Base-by-base conservation (phyloP, 2,797 vertebrate species). In the Phoeniculus purpureus region DNA sequence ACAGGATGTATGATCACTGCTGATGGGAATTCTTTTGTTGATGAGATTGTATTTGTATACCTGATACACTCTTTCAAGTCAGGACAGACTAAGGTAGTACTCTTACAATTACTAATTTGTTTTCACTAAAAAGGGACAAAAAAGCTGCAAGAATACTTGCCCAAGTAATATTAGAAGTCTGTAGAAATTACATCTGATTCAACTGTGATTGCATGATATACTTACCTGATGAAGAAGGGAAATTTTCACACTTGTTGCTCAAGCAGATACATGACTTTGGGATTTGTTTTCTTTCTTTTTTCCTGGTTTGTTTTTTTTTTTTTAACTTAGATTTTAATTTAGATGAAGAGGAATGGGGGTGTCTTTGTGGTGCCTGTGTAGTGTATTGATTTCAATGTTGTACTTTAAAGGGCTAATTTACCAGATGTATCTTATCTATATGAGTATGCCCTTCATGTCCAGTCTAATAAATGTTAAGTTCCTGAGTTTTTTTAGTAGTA, bases 381-480 rank as follows among this genome's bases (percentile, higher is more conserved):
- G 61, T 51, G 70, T 93, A 94, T 91, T 91, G 94, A 94, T 95
- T 94, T 95, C 88, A 92, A 8, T 89, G 90, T 89, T 94, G 84
- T 92, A 93, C 75, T 89, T 95, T 93, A 93, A 85, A 73, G 86
- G 78, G 55, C 91, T 96, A 94, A 93, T 94, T 95, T 96, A 93
- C 83, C 59, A 81, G 77, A 72, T 87, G 72, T 88, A 83, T 94
- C 88, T 95, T 93, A 94, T 95, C 93, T 94, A 43, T 95, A 91
- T 95, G 94, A 94, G 90, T 95, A 94, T 83, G 90, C 82, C 90
- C 84, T 94, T 95, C 88, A 94, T 92, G 94, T 93, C 93, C 88
- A 94, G 73, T 92, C 94, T 93, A 95, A 96, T 96, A 95, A 94
- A 95, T 90, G 86, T 92, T 90, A 94, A 90, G 48, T 96, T 95